phyloP scores from a whole-genome alignment of 2,113 vertebrate genomes.

The Platichthys flesus region DNA sequence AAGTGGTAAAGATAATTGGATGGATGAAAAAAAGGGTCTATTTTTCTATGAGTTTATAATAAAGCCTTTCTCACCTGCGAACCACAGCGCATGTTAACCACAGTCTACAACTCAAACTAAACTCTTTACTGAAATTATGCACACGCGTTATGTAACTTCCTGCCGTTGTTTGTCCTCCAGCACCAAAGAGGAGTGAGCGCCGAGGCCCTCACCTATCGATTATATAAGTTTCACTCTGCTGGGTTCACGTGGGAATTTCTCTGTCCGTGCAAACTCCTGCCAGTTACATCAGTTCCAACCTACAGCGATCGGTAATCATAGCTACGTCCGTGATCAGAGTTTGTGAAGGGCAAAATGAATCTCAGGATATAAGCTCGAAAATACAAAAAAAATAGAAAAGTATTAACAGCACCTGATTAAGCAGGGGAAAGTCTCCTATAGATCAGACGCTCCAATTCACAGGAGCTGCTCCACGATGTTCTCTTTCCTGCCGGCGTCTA shows the following conservation, averaged over 20 bases:
- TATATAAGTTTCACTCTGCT: constrained; percentile 29
- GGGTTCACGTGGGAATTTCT: constrained; percentile 14
- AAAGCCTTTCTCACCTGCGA: too few relatives aligned
- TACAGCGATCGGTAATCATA: constrained; percentile 9
- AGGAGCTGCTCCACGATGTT: too few relatives aligned
- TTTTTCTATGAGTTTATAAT: too few relatives aligned
- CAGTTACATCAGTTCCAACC: neutral
- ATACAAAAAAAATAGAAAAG: constrained; percentile 19
- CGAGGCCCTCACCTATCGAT: constrained; percentile 36
- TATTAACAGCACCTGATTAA: constrained; percentile 24
- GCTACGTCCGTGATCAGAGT: constrained; percentile 25
- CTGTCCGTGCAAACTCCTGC: too few relatives aligned
- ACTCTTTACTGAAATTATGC: neutral
- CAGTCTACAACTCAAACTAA: neutral
- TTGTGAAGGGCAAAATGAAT: neutral
- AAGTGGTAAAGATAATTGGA: too few relatives aligned
- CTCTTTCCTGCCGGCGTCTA: too few relatives aligned
- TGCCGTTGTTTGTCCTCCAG: neutral
- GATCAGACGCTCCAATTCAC: too few relatives aligned
- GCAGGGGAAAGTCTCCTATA: too few relatives aligned
- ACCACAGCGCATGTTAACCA: too few relatives aligned
- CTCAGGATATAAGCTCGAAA: neutral
- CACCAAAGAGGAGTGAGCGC: constrained; percentile 12
- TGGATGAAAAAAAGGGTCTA: too few relatives aligned
- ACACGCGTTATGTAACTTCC: constrained; percentile 12